These are phyloP conservation scores for Papilio glaucus DNA, from an alignment of 1,140 invertebrate species.

Conservation along the genomic window DNA sequence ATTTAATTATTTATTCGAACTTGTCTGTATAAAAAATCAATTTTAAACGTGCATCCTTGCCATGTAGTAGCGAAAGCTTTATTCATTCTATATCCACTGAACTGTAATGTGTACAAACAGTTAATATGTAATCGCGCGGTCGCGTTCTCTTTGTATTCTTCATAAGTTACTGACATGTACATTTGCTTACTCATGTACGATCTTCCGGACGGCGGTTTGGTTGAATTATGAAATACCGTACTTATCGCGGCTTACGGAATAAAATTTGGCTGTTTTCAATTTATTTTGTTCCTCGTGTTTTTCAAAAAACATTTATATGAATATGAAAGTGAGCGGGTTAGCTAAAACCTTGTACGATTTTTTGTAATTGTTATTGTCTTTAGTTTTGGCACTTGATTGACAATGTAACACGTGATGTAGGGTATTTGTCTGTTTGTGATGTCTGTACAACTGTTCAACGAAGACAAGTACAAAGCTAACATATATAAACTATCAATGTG, in stretches of 20 bases:
- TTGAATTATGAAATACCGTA: background rate
- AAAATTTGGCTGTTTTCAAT: background rate
- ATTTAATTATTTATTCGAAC: too few relatives aligned
- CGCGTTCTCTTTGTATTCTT: too few relatives aligned
- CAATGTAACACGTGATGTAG: background rate
- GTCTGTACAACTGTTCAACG: background rate
- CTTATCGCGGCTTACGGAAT: background rate
- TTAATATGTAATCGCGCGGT: too few relatives aligned
- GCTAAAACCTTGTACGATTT: background rate
- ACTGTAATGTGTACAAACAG: background rate
- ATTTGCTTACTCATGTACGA: background rate
- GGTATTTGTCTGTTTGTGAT: background rate
- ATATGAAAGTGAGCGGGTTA: background rate
- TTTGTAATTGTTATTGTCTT: constrained; percentile 1
- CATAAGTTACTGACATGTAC: background rate
- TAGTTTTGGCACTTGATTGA: background rate
- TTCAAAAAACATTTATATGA: background rate
- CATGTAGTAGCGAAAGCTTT: background rate
- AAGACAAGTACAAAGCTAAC: background rate
- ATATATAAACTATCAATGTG: background rate
- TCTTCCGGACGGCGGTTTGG: background rate
- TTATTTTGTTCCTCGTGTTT: background rate
- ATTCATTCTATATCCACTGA: background rate
- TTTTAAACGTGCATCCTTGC: background rate
- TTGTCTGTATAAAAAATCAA: too few relatives aligned